Percentiles rank a stretch among this genome's conserved stretches.
Evolutionary conservation across 1,140 invertebrate species (phyloP).

Genomic region (Anthonomus grandis): DNA sequence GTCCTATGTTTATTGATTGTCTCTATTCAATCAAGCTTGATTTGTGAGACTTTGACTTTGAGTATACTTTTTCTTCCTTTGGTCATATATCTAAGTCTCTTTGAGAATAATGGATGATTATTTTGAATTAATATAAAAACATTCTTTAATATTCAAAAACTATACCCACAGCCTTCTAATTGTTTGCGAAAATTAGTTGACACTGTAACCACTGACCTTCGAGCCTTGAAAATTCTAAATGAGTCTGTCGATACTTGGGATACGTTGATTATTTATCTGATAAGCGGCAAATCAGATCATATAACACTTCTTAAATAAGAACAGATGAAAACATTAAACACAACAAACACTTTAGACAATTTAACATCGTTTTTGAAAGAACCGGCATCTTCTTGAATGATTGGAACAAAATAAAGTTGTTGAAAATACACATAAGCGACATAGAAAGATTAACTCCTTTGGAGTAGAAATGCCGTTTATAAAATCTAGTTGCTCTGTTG

Average conservation of each 20-base stretch:
- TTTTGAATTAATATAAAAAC: no score
- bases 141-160: constrained; percentile 4
- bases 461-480: neutral
- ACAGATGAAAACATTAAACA: no score
- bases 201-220: constrained; percentile 21
- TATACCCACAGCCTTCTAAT: constrained; percentile 25
- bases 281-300: constrained; percentile 27
- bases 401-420: neutral
- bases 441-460: no score
- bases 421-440: neutral
- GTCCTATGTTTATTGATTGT: no score
- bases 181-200: constrained; percentile 21
- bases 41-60: no score
- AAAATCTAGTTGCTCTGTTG: neutral
- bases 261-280: constrained; percentile 23
- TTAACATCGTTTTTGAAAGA: no score
- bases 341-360: no score
- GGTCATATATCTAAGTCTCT: no score
- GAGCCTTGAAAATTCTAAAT: constrained; percentile 26
- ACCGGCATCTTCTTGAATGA: constrained; percentile 8
- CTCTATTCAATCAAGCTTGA: no score
- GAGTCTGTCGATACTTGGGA: constrained; percentile 28
- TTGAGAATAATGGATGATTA: no score
- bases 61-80: no score
- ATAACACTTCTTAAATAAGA: constrained; percentile 10